These are phyloP conservation scores for Rhinolophus sinicus DNA, from an alignment of 2,113 vertebrate species.

Conservation along the genomic window DNA sequence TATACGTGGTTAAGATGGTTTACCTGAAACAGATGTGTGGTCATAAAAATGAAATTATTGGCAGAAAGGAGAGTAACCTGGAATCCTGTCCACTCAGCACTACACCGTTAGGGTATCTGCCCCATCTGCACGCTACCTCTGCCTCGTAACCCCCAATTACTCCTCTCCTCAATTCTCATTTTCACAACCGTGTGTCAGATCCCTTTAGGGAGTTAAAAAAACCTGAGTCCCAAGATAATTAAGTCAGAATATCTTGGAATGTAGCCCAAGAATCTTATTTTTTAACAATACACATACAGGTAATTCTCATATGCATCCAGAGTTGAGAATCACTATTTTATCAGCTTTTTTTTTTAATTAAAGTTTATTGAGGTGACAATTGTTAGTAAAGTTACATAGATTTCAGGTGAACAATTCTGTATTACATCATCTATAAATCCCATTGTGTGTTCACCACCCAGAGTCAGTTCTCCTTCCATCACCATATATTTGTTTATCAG, in stretches of 20 bases:
- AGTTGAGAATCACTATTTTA: background rate
- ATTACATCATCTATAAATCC: too few species aligned
- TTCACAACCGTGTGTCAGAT: background rate
- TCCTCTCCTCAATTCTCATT: background rate
- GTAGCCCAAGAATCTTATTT: background rate
- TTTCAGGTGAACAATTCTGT: too few species aligned
- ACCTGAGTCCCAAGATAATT: background rate
- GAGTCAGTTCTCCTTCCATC: too few species aligned
- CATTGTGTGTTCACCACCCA: too few species aligned
- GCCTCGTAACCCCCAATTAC: rapidly evolving
- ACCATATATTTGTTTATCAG: background rate
- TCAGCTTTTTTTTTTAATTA: background rate
- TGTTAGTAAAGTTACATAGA: too few species aligned
- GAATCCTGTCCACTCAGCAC: background rate
- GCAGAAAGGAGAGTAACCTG: background rate
- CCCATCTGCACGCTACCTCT: background rate
- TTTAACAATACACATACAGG: background rate
- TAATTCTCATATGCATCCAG: background rate
- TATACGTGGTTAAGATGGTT: background rate
- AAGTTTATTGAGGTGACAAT: too few species aligned
- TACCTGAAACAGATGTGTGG: background rate
- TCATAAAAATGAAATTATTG: background rate
- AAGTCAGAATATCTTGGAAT: background rate
- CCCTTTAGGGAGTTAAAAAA: background rate
- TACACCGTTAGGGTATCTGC: background rate